These are phyloP conservation scores for Pseudomyrmex concolor DNA, from an alignment of 1,140 invertebrate genomes.

Conservation along the genomic window DNA sequence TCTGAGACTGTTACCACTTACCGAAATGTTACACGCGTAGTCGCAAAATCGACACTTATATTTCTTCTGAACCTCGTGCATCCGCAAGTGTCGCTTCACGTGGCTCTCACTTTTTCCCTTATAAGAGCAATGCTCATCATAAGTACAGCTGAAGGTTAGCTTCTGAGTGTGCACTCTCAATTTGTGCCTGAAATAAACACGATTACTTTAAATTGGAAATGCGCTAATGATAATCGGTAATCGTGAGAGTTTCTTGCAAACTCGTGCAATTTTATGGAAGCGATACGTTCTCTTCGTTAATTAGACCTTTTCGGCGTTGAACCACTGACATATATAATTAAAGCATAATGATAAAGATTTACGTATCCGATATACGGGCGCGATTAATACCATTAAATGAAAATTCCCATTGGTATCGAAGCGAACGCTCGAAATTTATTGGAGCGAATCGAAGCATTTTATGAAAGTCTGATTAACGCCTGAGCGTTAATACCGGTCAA, in stretches of 20 bases:
- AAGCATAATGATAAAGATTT: constrained; percentile 58
- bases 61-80: constrained; percentile 92
- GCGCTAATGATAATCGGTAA: constrained; percentile 23
- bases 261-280: constrained; percentile 27
- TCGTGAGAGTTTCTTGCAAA: constrained; percentile 16
- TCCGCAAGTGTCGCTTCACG: constrained; percentile 90
- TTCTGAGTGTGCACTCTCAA: constrained; percentile 54
- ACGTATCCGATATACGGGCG: constrained; percentile 51
- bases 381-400: constrained; percentile 54
- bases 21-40: constrained; percentile 91
- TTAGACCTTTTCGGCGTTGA: constrained; percentile 40
- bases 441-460: constrained; percentile 50
- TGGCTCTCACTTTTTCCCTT: constrained; percentile 88
- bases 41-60: constrained; percentile 93
- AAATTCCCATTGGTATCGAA: constrained; percentile 47
- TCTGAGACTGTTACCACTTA: constrained; percentile 80
- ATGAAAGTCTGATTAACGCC: constrained; percentile 57
- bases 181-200: constrained; percentile 77
- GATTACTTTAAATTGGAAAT: constrained; percentile 5
- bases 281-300: constrained; percentile 41
- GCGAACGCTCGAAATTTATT: constrained; percentile 47
- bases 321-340: constrained; percentile 48
- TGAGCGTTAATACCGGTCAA: constrained; percentile 47
- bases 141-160: constrained; percentile 73
- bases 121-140: constrained; percentile 86